These are phyloP conservation scores for Nasonovia ribisnigri DNA, from an alignment of 2,888 invertebrate genomes.

Conservation along the genomic window DNA sequence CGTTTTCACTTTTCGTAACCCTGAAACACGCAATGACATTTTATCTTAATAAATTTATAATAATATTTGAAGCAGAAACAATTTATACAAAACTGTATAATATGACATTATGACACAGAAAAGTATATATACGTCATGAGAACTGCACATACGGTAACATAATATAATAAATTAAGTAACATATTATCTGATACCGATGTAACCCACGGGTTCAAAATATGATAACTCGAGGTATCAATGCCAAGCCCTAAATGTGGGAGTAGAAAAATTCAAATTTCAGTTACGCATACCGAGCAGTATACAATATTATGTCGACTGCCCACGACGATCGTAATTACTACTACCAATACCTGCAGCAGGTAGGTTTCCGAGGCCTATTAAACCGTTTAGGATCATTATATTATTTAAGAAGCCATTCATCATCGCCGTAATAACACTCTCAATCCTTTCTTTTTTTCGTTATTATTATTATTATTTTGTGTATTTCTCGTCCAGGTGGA, in stretches of 20 bases:
- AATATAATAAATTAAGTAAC: background rate
- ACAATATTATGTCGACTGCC: slow-evolving; percentile 18
- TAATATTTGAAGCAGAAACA: background rate
- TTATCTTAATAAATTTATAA: background rate
- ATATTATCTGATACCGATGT: background rate
- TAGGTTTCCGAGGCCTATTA: slow-evolving; percentile 51
- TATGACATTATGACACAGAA: background rate
- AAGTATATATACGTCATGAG: background rate
- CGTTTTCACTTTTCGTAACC: slow-evolving; percentile 41
- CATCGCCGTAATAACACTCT: background rate
- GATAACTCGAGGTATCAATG: background rate
- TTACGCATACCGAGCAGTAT: background rate
- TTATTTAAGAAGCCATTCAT: slow-evolving; percentile 53
- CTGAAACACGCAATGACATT: slow-evolving; percentile 26
- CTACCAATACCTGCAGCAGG: slow-evolving; percentile 3
- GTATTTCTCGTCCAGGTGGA: background rate
- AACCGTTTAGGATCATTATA: slow-evolving; percentile 45
- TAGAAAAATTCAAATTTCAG: slow-evolving; percentile 45
- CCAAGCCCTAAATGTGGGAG: slow-evolving; percentile 50
- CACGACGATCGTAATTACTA: slow-evolving; percentile 56
- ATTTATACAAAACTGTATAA: background rate
- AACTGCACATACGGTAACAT: background rate
- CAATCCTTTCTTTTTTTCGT: background rate
- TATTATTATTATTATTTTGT: background rate
- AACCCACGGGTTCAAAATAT: background rate